Evolutionary conservation across 2,888 invertebrate genomes (phyloP).

Genomic region (Diogma glabrata): DNA sequence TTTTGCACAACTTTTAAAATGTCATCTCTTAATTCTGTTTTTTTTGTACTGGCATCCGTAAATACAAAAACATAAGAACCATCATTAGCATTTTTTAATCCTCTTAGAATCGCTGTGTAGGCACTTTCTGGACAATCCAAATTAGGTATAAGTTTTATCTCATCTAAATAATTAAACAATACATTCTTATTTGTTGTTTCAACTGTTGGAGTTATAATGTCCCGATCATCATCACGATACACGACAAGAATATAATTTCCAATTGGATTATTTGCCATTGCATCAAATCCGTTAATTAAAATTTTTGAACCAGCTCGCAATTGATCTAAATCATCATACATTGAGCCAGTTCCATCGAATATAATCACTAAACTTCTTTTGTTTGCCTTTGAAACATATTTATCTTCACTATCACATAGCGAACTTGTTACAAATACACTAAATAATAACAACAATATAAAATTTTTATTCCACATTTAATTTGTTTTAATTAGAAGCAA

Average conservation of each 20-base stretch:
- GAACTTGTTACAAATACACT: no score
- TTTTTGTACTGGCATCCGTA: neutral
- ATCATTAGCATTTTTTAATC: neutral
- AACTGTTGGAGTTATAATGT: neutral
- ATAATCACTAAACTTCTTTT: conserved; percentile 54
- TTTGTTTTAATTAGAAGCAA: no score
- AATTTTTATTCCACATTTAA: no score
- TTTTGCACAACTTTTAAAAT: neutral
- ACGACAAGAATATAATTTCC: conserved; percentile 64
- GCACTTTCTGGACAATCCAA: neutral
- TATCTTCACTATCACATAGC: no score
- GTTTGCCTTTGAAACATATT: no score
- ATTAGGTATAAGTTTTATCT: no score
- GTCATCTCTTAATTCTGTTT: neutral
- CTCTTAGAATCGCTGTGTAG: neutral
- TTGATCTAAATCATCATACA: conserved; percentile 59
- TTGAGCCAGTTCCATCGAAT: conserved; percentile 66
- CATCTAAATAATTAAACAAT: no score
- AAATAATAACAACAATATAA: no score
- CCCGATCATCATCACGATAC: conserved; percentile 46
- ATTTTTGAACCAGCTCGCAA: conserved; percentile 53
- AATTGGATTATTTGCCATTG: conserved; percentile 47
- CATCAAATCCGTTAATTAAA: conserved; percentile 52
- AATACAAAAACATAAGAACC: neutral
- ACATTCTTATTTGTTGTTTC: neutral